Base-by-base conservation (phyloP, 2,888 invertebrate genomes). In the Cephus sareptanus region DNA sequence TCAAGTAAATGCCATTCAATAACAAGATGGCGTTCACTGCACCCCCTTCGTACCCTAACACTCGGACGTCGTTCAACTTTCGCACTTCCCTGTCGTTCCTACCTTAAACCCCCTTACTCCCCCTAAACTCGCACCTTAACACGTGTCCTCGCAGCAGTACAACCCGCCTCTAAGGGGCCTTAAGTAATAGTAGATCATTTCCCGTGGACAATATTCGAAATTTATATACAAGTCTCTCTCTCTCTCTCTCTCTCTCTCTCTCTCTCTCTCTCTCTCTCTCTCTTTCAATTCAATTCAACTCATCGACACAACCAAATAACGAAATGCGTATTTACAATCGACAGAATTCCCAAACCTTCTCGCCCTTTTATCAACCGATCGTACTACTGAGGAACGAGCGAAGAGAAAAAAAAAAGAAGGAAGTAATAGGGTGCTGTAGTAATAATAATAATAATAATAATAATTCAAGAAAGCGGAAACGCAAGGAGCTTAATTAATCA, bases 171-270 rank as follows among this genome's bases (percentile, higher is more conserved):
- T 56, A 56, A 23, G 56, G 23, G 56, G 23, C 56, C 56, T 56
- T 23, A 56, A 56, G 56, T 56, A 23, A 56, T 56, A 23, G 56
- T 56, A 56, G 23, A 56, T 56, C 56, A 56, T 56, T 56, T 9
- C 23, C 56, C 23, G 56, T 56, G 56, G 23, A 6, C 23, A 9
- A 23, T 6, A 56, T 56, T 56, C 56, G 23, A 56, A 56, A 56
- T 56, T 56, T 56, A 56, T 56, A 56, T 56, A 56, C 56, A 56
- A 56, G 56, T 56, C 56, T 34, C 71, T 71, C 71, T 71, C 71
- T 33, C 31, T 34, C 11, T 11, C 35, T 35, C 35, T 1, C 34
- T 34, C 34, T 34, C 34, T 11, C 34, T 34, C 34, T 34, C 9
- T 37, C 37, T 31, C 69, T n/a, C 35, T 1, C 34, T 34, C 34